A percentile compares a stretch with the other conserved stretches of the same genome.
Conservation (phyloP, 2,797 vertebrate genomes). For the Dendrocincla fuliginosa region DNA sequence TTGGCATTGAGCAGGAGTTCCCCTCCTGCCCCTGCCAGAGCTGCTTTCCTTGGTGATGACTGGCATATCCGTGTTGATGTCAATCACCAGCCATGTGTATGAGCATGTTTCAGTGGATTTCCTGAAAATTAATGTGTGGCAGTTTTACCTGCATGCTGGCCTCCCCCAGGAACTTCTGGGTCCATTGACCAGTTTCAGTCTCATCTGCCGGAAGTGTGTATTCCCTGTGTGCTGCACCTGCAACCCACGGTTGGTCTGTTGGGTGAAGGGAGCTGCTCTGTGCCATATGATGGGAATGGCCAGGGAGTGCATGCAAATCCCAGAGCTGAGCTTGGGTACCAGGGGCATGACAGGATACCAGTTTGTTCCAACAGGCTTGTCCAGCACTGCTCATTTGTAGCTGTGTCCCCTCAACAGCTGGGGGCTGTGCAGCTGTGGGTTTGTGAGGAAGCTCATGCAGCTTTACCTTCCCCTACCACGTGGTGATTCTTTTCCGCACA, state of each 20-base stretch:
- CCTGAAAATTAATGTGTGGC: not conserved
- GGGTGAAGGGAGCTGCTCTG: not conserved
- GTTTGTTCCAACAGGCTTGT: not conserved
- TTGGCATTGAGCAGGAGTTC: not conserved
- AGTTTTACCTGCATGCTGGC: not conserved
- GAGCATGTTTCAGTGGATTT: not conserved
- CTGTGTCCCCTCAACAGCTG: not conserved
- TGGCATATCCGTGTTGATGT: not conserved
- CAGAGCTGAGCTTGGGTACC: not conserved
- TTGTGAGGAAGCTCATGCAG: not conserved
- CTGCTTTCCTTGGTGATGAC: not conserved
- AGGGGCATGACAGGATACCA: not conserved
- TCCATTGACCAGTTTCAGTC: not conserved
- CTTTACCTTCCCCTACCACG: not conserved
- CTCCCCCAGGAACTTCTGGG: not conserved
- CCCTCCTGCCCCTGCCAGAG: not conserved
- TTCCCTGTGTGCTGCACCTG: not conserved
- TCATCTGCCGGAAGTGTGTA: not conserved
- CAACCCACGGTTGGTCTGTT: fast-evolving
- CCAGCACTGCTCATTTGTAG: not conserved
- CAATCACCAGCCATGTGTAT: not conserved
- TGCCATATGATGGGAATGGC: not conserved
- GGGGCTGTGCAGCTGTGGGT: not conserved
- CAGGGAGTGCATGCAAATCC: no score
- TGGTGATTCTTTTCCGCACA: not conserved